A percentile compares a stretch with the other conserved stretches of the same genome.
Conservation (phyloP, 2,797 vertebrate species). For the Rachycentron canadum region DNA sequence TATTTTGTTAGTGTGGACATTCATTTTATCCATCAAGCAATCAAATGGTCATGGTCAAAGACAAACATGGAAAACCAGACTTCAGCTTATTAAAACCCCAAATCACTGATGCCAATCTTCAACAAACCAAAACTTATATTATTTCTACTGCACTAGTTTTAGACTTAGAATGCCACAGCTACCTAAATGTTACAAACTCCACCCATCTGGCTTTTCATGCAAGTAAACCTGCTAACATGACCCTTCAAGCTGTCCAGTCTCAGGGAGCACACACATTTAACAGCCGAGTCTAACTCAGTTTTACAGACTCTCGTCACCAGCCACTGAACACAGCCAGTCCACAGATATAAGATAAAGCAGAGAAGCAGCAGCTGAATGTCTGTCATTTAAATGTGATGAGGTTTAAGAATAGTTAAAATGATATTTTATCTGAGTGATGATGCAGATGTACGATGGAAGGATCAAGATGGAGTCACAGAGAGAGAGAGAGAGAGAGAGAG, state of each 20-base stretch:
- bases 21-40: background rate
- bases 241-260: background rate
- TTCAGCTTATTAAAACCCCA: background rate
- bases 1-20: background rate
- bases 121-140: too few relatives aligned
- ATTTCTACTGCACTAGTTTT: background rate
- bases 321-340: background rate
- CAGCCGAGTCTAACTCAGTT: background rate
- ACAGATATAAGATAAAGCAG: background rate
- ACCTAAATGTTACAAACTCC: constrained; percentile 28
- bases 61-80: background rate
- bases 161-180: constrained; percentile 3
- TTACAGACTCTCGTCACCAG: constrained; percentile 4
- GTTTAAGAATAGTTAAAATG: background rate
- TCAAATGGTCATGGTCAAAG: background rate
- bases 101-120: too few relatives aligned
- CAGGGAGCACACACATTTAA: background rate
- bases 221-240: constrained; percentile 30
- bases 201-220: constrained; percentile 3
- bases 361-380: background rate
- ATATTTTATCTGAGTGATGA: background rate
- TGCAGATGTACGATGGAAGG: background rate
- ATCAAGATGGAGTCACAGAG: constrained; percentile 33
- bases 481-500: constrained; percentile 19
- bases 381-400: background rate